These are phyloP conservation scores for Actinopyga echinites DNA, from an alignment of 53 echinoderm and acorn worm species.

Conservation along the genomic window DNA sequence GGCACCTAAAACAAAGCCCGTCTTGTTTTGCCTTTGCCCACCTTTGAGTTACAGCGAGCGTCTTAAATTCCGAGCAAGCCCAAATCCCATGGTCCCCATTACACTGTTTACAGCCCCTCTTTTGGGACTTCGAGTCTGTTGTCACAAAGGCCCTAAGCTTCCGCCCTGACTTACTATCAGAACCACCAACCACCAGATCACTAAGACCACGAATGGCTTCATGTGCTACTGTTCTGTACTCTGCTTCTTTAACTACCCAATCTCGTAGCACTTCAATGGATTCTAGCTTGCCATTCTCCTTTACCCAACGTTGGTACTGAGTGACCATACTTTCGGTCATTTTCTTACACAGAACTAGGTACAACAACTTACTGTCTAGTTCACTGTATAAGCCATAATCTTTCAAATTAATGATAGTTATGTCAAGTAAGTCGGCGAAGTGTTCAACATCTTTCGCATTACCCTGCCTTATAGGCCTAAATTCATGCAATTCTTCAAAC, in stretches of 20 bases:
- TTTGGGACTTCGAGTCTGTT: neutral
- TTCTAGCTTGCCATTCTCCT: neutral
- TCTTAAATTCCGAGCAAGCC: no score
- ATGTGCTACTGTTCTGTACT: slow-evolving; percentile 2
- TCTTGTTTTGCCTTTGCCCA: neutral
- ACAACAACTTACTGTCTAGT: slow-evolving; percentile 9
- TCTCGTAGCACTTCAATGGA: neutral
- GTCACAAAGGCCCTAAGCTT: neutral
- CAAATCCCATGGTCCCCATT: neutral
- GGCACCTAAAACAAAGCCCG: slow-evolving; percentile 5
- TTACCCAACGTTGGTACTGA: slow-evolving; percentile 26
- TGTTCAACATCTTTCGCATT: slow-evolving; percentile 17
- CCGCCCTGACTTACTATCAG: neutral
- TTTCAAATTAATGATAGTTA: slow-evolving; percentile 25
- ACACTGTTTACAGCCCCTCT: neutral
- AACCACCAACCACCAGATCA: neutral
- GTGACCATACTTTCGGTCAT: slow-evolving; percentile 31
- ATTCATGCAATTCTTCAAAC: slow-evolving; percentile 14
- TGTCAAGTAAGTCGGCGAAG: slow-evolving; percentile 32
- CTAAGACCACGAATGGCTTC: neutral
- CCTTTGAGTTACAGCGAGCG: neutral
- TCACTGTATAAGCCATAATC: neutral
- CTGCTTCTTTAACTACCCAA: slow-evolving; percentile 18
- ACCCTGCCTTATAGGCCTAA: slow-evolving; percentile 18
- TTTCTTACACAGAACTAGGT: neutral